Conservation (phyloP, 2,113 vertebrate genomes). For the Nestor notabilis region DNA sequence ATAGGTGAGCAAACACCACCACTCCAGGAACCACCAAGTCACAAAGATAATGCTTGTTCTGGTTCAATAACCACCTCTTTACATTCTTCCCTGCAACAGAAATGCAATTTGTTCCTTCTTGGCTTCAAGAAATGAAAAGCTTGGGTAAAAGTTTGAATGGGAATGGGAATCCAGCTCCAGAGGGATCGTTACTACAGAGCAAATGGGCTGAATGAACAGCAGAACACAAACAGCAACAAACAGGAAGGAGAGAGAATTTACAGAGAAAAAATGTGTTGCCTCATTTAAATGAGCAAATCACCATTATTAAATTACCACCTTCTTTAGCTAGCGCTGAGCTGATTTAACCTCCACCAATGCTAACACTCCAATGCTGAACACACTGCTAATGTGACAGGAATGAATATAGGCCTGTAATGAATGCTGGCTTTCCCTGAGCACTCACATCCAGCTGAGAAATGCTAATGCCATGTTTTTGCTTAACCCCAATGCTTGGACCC, state of each 20-base stretch:
- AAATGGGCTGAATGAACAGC: not conserved
- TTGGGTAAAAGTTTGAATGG: not conserved
- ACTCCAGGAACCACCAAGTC: not conserved
- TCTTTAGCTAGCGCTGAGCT: not conserved
- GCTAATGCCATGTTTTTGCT: not conserved
- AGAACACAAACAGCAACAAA: not conserved
- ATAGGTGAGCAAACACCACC: not conserved
- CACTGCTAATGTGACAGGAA: not conserved
- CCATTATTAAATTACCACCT: not conserved
- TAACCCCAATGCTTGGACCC: not conserved
- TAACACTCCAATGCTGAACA: rapidly evolving
- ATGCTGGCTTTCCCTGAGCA: not conserved
- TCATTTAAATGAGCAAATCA: not conserved
- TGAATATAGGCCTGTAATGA: rapidly evolving
- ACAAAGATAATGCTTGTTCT: not conserved
- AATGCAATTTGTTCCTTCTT: not conserved
- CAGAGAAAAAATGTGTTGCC: not conserved
- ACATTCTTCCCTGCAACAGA: not conserved
- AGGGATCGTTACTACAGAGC: rapidly evolving
- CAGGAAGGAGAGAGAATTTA: not conserved
- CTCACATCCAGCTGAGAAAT: not conserved
- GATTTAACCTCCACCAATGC: not conserved
- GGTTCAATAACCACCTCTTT: not conserved
- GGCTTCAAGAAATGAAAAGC: not conserved
- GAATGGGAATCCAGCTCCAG: not conserved